Conservation (phyloP, 2,888 invertebrate genomes). For the Crocallis elinguaria region DNA sequence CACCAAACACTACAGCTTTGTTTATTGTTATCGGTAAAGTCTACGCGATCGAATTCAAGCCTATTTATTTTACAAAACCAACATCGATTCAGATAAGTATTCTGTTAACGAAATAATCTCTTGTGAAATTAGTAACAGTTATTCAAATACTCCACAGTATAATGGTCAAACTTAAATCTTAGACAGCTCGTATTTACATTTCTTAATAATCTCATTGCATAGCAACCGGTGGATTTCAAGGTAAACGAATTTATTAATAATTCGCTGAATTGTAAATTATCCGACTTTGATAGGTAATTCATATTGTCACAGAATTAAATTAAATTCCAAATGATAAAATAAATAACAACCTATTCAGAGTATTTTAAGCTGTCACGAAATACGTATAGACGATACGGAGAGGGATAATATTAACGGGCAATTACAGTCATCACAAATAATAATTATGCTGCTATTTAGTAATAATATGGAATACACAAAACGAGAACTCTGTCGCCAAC, state of each 20-base stretch:
- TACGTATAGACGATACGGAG: not conserved
- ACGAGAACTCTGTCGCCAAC: constrained; percentile 2
- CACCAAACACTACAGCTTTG: constrained; percentile 26
- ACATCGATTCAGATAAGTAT: constrained; percentile 19
- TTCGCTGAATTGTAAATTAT: constrained; percentile 64
- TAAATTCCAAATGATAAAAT: constrained; percentile 30
- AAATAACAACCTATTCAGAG: constrained; percentile 3
- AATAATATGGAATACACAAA: constrained; percentile 1
- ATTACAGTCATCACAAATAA: constrained; percentile 14
- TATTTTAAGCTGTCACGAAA: constrained; percentile 2
- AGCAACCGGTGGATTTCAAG: constrained; percentile 73
- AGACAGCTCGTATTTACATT: constrained; percentile 57
- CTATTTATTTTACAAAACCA: constrained; percentile 26
- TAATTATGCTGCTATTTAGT: constrained; percentile 3
- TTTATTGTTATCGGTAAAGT: constrained; percentile 35
- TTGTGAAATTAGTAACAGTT: constrained; percentile 24
- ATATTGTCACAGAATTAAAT: constrained; percentile 52
- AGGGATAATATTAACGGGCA: constrained; percentile 1
- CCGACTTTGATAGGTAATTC: constrained; percentile 58
- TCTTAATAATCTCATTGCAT: constrained; percentile 69
- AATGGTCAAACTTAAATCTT: constrained; percentile 22
- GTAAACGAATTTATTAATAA: constrained; percentile 69
- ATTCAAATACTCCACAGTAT: constrained; percentile 21
- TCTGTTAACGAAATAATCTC: constrained; percentile 23
- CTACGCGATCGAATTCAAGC: constrained; percentile 19